These are phyloP conservation scores for Prosopocoilus inquinatus DNA, from an alignment of 2,888 invertebrate genomes.

Conservation along the genomic window DNA sequence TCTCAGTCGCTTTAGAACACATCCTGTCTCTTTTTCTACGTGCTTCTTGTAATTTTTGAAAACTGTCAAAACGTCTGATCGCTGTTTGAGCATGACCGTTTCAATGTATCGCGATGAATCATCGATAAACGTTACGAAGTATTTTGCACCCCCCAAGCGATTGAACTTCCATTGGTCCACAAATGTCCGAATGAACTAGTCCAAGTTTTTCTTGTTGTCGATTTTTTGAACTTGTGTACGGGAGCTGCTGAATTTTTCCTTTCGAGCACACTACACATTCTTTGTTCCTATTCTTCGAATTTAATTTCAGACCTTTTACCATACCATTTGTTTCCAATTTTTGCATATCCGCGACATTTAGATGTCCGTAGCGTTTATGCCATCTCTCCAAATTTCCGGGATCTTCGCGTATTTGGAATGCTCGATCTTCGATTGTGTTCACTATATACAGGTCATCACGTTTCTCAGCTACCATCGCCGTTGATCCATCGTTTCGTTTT, in stretches of 20 bases:
- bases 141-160: neutral
- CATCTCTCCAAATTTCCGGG: conserved; percentile 14
- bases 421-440: conserved; percentile 6
- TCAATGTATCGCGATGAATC: too few relatives aligned
- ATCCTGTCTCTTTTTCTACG: too few relatives aligned
- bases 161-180: conserved; percentile 24
- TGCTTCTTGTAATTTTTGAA: too few relatives aligned
- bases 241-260: too few relatives aligned
- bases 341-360: conserved; percentile 24
- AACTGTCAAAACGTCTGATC: too few relatives aligned
- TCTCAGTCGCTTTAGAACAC: too few relatives aligned
- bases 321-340: conserved; percentile 11
- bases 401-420: neutral
- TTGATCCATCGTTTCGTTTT: conserved; percentile 20
- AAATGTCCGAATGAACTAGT: conserved; percentile 29
- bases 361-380: conserved; percentile 27
- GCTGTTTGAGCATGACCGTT: too few relatives aligned
- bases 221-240: neutral
- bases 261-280: too few relatives aligned
- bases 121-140: too few relatives aligned
- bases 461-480: conserved; percentile 13
- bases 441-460: conserved; percentile 4
- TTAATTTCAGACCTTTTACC: too few relatives aligned
- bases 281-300: too few relatives aligned
- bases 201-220: conserved; percentile 16